A percentile compares a stretch with the other conserved stretches of the same genome.
phyloP scores from a whole-genome alignment of 1,140 invertebrate genomes.

The Palaemon carinicauda region DNA sequence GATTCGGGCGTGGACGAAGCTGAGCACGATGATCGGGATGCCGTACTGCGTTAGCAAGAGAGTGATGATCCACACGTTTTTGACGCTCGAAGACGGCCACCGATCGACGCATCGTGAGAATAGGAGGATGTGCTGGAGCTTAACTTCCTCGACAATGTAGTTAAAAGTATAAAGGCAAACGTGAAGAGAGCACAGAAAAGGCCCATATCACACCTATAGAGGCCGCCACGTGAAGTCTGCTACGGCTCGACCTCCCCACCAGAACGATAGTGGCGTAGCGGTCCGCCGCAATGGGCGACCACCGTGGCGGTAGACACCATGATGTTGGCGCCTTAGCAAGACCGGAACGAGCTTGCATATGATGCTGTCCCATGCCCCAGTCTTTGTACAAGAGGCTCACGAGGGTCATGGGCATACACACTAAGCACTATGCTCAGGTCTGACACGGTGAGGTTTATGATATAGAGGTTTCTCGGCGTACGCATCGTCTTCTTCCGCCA shows the following conservation, averaged over 20 bases:
- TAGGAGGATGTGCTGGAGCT: slow-evolving; percentile 62
- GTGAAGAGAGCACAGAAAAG: slow-evolving; percentile 63
- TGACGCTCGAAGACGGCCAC: slow-evolving; percentile 65
- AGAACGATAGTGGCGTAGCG: slow-evolving; percentile 69
- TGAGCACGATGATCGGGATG: slow-evolving; percentile 69
- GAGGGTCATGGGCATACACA: slow-evolving; percentile 73
- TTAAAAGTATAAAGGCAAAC: slow-evolving; percentile 68
- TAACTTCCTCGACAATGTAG: slow-evolving; percentile 64
- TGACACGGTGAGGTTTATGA: slow-evolving; percentile 71
- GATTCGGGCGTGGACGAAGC: slow-evolving; percentile 68
- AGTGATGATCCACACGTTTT: slow-evolving; percentile 68
- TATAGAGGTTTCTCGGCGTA: slow-evolving; percentile 72
- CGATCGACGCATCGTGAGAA: slow-evolving; percentile 66
- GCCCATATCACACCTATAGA: slow-evolving; percentile 64
- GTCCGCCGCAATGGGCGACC: slow-evolving; percentile 72
- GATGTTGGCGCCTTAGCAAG: slow-evolving; percentile 71
- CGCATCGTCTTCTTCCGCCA: slow-evolving; percentile 66
- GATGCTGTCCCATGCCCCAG: slow-evolving; percentile 65
- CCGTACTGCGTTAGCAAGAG: slow-evolving; percentile 70
- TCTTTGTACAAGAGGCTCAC: slow-evolving; percentile 64
- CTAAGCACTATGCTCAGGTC: slow-evolving; percentile 70
- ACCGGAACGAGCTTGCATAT: slow-evolving; percentile 72
- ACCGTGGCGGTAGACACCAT: slow-evolving; percentile 73
- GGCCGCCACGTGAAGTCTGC: slow-evolving; percentile 48
- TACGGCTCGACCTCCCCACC: slow-evolving; percentile 51